Base-by-base conservation (phyloP, 2,113 vertebrate species). In the Ctenodactylus gundi region DNA sequence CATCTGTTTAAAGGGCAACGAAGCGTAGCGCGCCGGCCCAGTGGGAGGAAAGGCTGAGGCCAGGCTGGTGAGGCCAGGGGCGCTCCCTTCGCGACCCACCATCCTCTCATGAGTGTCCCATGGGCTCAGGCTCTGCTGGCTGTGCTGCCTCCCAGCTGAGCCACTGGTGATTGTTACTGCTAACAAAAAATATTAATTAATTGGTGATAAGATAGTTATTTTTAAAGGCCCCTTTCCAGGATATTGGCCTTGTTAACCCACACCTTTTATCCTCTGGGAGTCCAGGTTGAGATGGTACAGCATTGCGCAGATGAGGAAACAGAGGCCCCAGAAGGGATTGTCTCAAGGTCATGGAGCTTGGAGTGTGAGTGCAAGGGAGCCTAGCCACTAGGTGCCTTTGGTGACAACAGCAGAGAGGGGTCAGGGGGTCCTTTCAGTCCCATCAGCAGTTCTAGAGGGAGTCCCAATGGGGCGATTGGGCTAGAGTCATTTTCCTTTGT, bases 1-100 rank as follows among this genome's bases (percentile, higher is more conserved):
- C 44, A 85, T 96, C 96, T 41, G 92, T 90, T 97, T 96, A 68
- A 83, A 91, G 95, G 94, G 90, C 90, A 93, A 89, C 1, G 91
- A 96, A 97, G 98, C 97, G 2, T 84, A 91, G 96, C 76, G 68
- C 0, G 83, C 77, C 41, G 23, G 36, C 31, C 92, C 97, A 91
- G 65, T 0, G 12, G 91, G 94, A 91, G 88, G 93, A 87, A 80
- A 93, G 87, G 90, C 87, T 39, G 84, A 95, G 94, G 92, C 82
- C 93, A 46, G 39, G 85, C 0, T 0, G 51, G 55, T 29, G 25
- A 89, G 87, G 65, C 84, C 39, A 31, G 72, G 67, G 86, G 39
- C 70, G 83, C 76, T 92, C 20, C 72, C 46, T 85, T 72, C n/a
- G 14, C 27, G 2, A 84, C 65, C 88, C 80, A 60, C 78, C 31